Evolutionary conservation across 2,797 vertebrate species (phyloP).

Genomic region (Bradypus variegatus): DNA sequence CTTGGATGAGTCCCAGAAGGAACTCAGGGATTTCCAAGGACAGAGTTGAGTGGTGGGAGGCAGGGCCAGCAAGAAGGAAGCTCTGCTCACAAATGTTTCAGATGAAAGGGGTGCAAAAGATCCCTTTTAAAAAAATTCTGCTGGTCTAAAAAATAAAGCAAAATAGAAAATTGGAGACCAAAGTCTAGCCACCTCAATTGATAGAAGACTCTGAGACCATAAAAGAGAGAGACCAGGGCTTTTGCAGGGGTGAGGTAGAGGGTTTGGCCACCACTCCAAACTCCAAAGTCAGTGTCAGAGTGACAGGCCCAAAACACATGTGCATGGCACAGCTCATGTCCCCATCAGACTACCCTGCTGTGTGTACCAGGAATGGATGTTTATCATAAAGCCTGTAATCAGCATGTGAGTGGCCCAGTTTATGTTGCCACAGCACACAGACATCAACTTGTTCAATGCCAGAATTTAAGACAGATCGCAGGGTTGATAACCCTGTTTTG

Average conservation of each 20-base stretch:
- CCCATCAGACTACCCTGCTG: fast-evolving
- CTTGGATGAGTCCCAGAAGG: background rate
- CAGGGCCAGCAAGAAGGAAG: background rate
- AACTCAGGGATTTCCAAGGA: background rate
- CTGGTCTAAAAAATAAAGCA: background rate
- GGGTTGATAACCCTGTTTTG: background rate
- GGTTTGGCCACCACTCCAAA: background rate
- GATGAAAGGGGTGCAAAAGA: background rate
- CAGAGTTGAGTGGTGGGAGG: background rate
- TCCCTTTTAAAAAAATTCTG: background rate
- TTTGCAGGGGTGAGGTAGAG: fast-evolving
- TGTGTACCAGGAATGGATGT: background rate
- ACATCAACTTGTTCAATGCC: background rate
- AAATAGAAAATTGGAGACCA: background rate
- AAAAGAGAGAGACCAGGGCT: background rate
- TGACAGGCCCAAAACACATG: background rate
- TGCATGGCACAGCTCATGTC: fast-evolving
- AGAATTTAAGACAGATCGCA: background rate
- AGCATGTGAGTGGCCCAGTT: fast-evolving
- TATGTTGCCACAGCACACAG: background rate
- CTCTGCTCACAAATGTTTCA: background rate
- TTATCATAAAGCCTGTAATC: background rate
- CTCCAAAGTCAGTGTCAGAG: background rate
- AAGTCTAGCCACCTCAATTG: background rate
- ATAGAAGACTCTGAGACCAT: background rate